Conservation (phyloP, 2,888 invertebrate genomes). For the Pachydiplax longipennis region DNA sequence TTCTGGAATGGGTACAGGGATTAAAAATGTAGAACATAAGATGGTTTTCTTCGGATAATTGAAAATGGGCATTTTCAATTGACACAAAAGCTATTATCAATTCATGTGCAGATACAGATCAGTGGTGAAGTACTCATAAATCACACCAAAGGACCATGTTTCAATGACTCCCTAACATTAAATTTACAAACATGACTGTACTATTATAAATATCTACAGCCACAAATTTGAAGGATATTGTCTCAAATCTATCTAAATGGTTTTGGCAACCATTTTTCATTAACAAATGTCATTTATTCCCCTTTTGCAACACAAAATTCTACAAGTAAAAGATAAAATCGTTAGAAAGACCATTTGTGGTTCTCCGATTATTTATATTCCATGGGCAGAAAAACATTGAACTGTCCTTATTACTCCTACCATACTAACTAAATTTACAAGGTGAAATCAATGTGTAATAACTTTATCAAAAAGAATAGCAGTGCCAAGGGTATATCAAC, state of each 20-base stretch:
- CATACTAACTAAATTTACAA: background rate
- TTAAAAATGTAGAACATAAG: too few relatives aligned
- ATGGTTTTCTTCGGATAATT: too few relatives aligned
- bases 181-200: background rate
- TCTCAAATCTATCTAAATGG: background rate
- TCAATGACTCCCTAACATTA: background rate
- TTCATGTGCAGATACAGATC: too few relatives aligned
- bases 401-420: too few relatives aligned
- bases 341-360: background rate
- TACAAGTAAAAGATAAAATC: background rate
- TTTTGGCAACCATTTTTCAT: background rate
- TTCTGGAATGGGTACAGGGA: too few relatives aligned
- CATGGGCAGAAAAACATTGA: background rate
- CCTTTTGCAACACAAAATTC: background rate
- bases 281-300: background rate
- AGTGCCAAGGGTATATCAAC: slow-evolving; percentile 23
- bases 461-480: background rate
- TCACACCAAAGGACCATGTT: background rate
- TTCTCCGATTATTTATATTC: too few relatives aligned
- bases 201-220: slow-evolving; percentile 7
- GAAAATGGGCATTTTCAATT: too few relatives aligned
- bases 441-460: too few relatives aligned
- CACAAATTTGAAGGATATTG: background rate
- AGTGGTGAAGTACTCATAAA: background rate
- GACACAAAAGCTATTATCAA: too few relatives aligned